Evolutionary conservation across 2,797 vertebrate genomes (phyloP), one percentile per base, ranked within the genome.

Genomic region (Enteromius trimaculatus): DNA sequence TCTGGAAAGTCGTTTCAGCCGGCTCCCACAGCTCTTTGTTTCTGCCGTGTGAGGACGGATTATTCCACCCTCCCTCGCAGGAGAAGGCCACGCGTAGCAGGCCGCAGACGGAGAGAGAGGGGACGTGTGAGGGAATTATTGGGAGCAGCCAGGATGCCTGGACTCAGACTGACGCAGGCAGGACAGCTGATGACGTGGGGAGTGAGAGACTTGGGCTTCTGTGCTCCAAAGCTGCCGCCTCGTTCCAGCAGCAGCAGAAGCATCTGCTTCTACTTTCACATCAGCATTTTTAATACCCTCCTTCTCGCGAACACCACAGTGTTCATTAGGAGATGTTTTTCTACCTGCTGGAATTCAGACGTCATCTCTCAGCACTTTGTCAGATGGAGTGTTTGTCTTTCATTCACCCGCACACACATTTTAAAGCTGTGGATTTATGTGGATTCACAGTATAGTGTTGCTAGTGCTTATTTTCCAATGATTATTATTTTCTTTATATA

Each of bases 201-300:
- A 85, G 65, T 5, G 62, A 68, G 83, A 62, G 68, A 80, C 39
- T 68, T 31, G 19, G 42, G 66, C 60, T 19, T 82, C 68, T 39
- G 69, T 13, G 14, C 58, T 83, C 64, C 71, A 77, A 77, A 74
- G 51, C 26, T 21, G 9, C 49, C 23, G 23, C 51, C 42, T 44
- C 34, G 21, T 34, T 79, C 55, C 69, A 37, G 39, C 42, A 13
- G 62, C 64, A 66, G 65, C 9, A 39, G 65, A 6, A 70, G 68
- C 84, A 78, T 83, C 65, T 80, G 77, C 68, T 69, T 84, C 65
- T 77, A 80, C 53, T 84, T 77, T 39, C 39, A 80, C 62, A 60
- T 47, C 71, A 68, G 70, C 39, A 17, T 60, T 74, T 80, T 65
- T 80, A 64, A 80, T 69, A 37, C 31, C 64, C 19, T 16, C 39